Evolutionary conservation across 2,888 invertebrate species (phyloP).

Genomic region (Coleophora deauratella): DNA sequence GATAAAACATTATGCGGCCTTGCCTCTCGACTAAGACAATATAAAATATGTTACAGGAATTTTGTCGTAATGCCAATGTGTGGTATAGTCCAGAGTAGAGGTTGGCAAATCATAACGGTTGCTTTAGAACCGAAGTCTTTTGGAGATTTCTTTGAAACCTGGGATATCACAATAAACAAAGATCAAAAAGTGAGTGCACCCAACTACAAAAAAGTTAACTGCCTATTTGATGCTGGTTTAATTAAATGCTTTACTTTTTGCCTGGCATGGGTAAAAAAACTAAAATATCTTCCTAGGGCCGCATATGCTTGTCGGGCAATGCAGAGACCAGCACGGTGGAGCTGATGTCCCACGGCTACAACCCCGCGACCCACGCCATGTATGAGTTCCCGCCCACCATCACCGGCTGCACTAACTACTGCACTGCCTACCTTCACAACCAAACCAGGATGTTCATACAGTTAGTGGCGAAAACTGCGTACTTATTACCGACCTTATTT

Average conservation of each 20-base stretch:
- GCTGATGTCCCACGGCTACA: constrained; percentile 58
- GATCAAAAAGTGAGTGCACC: constrained; percentile 42
- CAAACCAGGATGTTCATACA: constrained; percentile 62
- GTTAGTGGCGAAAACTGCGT: constrained; percentile 25
- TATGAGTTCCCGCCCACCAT: constrained; percentile 61
- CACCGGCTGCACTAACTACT: constrained; percentile 58
- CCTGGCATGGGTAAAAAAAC: too few species aligned
- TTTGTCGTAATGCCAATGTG: constrained; percentile 60
- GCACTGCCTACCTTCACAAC: constrained; percentile 56
- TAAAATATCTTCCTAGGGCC: too few species aligned
- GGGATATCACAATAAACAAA: constrained; percentile 56
- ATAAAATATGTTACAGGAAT: constrained; percentile 30
- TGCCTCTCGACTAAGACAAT: not conserved
- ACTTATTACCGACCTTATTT: too few species aligned
- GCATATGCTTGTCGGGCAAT: constrained; percentile 46
- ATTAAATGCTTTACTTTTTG: too few species aligned
- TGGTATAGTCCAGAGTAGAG: constrained; percentile 52
- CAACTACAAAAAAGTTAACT: not conserved
- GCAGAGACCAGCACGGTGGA: constrained; percentile 56
- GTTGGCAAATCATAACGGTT: constrained; percentile 63
- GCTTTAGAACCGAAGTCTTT: constrained; percentile 52
- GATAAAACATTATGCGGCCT: not conserved
- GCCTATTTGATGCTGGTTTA: too few species aligned
- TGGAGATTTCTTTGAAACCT: constrained; percentile 57
- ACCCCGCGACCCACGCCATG: constrained; percentile 49